A percentile compares a stretch with the other conserved stretches of the same genome.
Evolutionary conservation across 2,888 invertebrate genomes (phyloP).

Genomic region (Pandemis corylana): DNA sequence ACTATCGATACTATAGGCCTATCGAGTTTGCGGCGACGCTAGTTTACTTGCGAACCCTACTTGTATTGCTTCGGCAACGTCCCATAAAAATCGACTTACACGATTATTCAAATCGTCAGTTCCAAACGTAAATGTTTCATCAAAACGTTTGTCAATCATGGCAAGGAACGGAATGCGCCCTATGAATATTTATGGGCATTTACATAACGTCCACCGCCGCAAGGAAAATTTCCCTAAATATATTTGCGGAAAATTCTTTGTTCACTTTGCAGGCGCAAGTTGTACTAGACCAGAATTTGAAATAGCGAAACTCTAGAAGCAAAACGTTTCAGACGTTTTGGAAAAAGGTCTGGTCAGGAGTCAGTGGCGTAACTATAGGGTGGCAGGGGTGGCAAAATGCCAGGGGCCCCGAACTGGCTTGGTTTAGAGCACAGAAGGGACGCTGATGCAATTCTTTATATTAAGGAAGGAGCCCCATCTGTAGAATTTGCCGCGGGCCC

Average conservation of each 20-base stretch:
- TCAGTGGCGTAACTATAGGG: too few relatives aligned
- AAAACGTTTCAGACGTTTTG: too few relatives aligned
- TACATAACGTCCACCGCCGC: constrained; percentile 43
- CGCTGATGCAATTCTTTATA: too few relatives aligned
- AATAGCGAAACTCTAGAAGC: too few relatives aligned
- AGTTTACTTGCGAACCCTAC: not conserved
- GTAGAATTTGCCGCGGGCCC: too few relatives aligned
- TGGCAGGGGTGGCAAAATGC: too few relatives aligned
- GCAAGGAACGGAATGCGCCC: constrained; percentile 29
- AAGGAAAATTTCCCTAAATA: constrained; percentile 46
- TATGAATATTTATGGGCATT: constrained; percentile 47
- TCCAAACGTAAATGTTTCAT: constrained; percentile 31
- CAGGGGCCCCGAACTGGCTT: too few relatives aligned
- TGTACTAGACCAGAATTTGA: not conserved
- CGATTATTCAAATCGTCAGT: constrained; percentile 5
- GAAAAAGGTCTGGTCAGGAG: too few relatives aligned
- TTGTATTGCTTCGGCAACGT: not conserved
- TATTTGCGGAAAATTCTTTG: constrained; percentile 43
- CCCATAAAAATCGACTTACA: not conserved
- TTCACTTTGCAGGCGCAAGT: constrained; percentile 11
- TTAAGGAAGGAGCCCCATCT: too few relatives aligned
- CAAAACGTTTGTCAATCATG: constrained; percentile 41
- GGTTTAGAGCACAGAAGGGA: too few relatives aligned
- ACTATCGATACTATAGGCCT: too few relatives aligned
- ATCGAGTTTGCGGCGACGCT: not conserved